Evolutionary conservation across 2,888 invertebrate species (phyloP).

Genomic region (Noctua janthina): DNA sequence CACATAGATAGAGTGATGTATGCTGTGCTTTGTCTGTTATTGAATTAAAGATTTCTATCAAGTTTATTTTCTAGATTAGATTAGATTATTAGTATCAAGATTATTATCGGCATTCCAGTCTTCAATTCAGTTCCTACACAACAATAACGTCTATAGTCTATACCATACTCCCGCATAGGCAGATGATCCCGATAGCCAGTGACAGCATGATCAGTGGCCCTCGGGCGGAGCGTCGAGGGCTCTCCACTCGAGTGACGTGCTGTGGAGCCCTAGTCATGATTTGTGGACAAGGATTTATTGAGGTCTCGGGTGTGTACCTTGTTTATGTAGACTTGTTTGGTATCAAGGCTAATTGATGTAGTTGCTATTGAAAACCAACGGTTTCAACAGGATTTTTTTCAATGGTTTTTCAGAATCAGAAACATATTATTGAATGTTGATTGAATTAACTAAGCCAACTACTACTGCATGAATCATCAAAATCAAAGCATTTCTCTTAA

Average conservation of each 20-base stretch:
- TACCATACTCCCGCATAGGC: not conserved
- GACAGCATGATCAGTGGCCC: conserved; percentile 52
- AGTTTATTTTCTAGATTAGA: not conserved
- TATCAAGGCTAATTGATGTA: not conserved
- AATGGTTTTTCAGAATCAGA: no score
- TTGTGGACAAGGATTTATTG: conserved; percentile 45
- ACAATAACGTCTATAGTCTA: not conserved
- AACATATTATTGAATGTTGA: no score
- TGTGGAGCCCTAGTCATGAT: conserved; percentile 38
- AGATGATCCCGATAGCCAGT: conserved; percentile 17
- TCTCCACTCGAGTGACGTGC: conserved; percentile 45
- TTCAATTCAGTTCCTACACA: not conserved
- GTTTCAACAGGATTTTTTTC: not conserved
- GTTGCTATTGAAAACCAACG: not conserved
- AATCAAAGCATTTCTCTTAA: no score
- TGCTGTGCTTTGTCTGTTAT: not conserved
- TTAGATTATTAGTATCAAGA: not conserved
- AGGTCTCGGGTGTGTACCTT: not conserved
- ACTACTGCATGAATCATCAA: no score
- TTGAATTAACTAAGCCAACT: no score
- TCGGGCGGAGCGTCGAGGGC: conserved; percentile 29
- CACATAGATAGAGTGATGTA: not conserved
- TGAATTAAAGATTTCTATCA: not conserved
- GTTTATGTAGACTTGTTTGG: not conserved
- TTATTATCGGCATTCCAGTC: not conserved